These are phyloP conservation scores for Cheumatopsyche charites DNA, from an alignment of 1,140 invertebrate species.

Conservation along the genomic window DNA sequence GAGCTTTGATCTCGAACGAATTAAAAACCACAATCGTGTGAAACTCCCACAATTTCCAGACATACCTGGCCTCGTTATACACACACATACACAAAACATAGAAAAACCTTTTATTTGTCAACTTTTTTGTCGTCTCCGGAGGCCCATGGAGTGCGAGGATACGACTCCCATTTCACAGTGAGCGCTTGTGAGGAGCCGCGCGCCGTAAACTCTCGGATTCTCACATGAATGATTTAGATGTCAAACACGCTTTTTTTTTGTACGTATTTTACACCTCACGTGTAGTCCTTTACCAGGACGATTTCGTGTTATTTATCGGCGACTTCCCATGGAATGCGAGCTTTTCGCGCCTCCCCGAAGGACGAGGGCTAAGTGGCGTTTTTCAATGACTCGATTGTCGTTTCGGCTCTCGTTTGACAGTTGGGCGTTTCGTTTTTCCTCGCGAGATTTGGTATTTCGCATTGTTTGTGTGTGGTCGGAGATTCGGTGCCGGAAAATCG, in stretches of 20 bases:
- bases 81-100: conserved; percentile 25
- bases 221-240: conserved; percentile 45
- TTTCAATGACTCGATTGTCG: conserved; percentile 31
- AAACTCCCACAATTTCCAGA: background rate
- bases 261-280: conserved; percentile 26
- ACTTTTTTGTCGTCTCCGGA: conserved; percentile 18
- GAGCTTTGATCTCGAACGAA: conserved; percentile 42
- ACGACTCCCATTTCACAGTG: conserved; percentile 46
- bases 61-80: conserved; percentile 41
- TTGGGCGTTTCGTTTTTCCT: conserved; percentile 31
- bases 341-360: conserved; percentile 20
- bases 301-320: conserved; percentile 42
- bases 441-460: conserved; percentile 33
- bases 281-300: conserved; percentile 28
- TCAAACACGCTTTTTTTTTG: conserved; percentile 44
- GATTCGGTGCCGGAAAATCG: background rate
- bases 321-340: background rate
- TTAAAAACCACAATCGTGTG: conserved; percentile 7
- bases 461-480: conserved; percentile 38
- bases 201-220: conserved; percentile 12
- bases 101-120: conserved; percentile 47
- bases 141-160: conserved; percentile 9
- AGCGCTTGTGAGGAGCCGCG: conserved; percentile 41
- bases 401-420: conserved; percentile 44
- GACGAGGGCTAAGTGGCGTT: too few species aligned